Base-by-base conservation (phyloP, 2,797 vertebrate species). In the Knipowitschia caucasica region DNA sequence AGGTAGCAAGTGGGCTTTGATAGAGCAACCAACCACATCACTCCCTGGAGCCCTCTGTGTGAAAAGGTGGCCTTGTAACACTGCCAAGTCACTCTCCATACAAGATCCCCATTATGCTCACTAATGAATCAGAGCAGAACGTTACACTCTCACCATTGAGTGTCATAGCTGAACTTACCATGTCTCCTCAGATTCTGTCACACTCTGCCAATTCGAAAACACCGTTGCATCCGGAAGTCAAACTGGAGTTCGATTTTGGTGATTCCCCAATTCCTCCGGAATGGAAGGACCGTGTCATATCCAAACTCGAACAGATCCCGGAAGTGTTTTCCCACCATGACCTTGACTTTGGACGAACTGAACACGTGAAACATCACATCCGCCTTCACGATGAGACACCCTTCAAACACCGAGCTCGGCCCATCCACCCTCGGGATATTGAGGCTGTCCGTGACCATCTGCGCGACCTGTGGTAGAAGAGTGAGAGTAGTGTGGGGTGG, bases 161-260 rank as follows among this genome's bases (percentile, higher is more conserved):
- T 21, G 18, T 59, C 10, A 54, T 62, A 21, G 68, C 62, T 14
- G 53, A 62, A n/a, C 29, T 62, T 18, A 8, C 10, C 2, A 27
- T 7, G 14, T 24, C 42, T 35, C 18, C 25, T 1, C 20, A 18
- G 1, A 42, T 58, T n/a, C 12, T 58, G 43, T 15, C 34, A 2
- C 17, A 50, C 2, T 5, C 7, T 27, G 29, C 23, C 8, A 8
- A 2, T 17, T 8, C 5, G 2, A 18, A 6, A 2, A 38, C 35
- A 38, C 8, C 17, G 5, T n/a, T 6, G 11, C 4, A 9, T n/a
- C n/a, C n/a, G n/a, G n/a, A n/a, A 38, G 2, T n/a, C 3, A 6
- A 17, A 2, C 15, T 38, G 17, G 15, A 38, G 1, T 38, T 38
- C 15, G 4, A 35, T 15, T 35, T 35, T 35, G n/a, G 4, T 5